Evolutionary conservation across 2,797 vertebrate species (phyloP), one percentile per base, ranked within the genome.

Genomic region (Pelobates cultripes): DNA sequence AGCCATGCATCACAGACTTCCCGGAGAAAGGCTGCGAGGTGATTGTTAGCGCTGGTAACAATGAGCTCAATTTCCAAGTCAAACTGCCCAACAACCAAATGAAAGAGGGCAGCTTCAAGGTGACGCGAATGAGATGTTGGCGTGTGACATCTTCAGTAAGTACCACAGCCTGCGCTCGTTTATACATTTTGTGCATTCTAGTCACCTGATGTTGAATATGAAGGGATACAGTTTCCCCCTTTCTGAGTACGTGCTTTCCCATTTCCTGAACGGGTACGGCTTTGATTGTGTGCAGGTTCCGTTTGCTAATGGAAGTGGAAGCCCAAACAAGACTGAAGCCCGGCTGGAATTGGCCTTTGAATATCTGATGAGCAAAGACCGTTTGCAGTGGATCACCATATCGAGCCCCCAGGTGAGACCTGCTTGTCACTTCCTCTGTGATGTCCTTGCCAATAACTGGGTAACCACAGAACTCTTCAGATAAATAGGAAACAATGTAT

Each of bases 381-480:
- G 97, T 47, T 94, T 99, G 67, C 98, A 99, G 89, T 99, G 98
- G 98, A 97, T 99, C 88, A 99, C 97, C 90, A 98, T 99, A 94
- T 97, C 96, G 85, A 99, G 98, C 82, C 96, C 96, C 0, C 98
- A 99, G 97, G 97, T 98, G 86, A 87, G 88, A 75, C 45, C 9
- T 45, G 28, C 2, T 41, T 2, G 15, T 60, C 9, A 15, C 13
- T 12, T 60, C 2, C 57, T 15, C 10, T 13, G 3, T 51, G 10
- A 51, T 51, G 47, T 28, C 28, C 28, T 28, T 28, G 28, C 28
- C 28, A 28, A 28, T 28, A 28, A 28, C 28, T 28, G 28, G 28
- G 28, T 28, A 28, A 28, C 28, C 28, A 28, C 28, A 28, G 28
- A 28, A 28, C 28, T 28, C 28, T 28, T 28, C 28, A 28, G 28